Percentiles rank a stretch among this genome's conserved stretches.
These are phyloP conservation scores for Aethina tumida DNA, from an alignment of 1,140 invertebrate genomes.

Conservation along the genomic window DNA sequence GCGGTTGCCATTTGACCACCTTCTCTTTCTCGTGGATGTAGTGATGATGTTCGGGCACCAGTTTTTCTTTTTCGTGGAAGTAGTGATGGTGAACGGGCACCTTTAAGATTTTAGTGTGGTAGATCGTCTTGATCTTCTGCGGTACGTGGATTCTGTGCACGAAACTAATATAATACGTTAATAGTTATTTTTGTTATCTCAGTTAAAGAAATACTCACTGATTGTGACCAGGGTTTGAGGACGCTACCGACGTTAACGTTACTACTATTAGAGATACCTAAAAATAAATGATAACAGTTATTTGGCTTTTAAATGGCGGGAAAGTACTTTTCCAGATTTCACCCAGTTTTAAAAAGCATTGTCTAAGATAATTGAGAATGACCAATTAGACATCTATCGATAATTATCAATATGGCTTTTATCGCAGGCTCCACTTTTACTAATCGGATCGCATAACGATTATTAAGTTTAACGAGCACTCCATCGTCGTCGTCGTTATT, in stretches of 20 bases:
- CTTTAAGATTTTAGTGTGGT: slow-evolving; percentile 33
- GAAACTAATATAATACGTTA: slow-evolving; percentile 19
- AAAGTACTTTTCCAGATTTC: too few relatives aligned
- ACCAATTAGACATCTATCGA: too few relatives aligned
- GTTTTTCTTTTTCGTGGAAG: slow-evolving; percentile 28
- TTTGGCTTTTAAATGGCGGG: too few relatives aligned
- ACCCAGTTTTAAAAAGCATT: too few relatives aligned
- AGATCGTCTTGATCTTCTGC: slow-evolving; percentile 29
- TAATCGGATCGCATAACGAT: too few relatives aligned
- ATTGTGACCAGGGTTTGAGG: slow-evolving; percentile 1
- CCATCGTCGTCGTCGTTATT: too few relatives aligned
- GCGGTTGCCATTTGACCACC: too few relatives aligned
- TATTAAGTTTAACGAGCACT: too few relatives aligned
- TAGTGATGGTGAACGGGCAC: slow-evolving; percentile 33
- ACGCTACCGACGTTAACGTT: not conserved
- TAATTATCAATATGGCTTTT: too few relatives aligned
- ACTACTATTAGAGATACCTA: not conserved
- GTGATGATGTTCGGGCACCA: slow-evolving; percentile 25
- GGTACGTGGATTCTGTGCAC: slow-evolving; percentile 30
- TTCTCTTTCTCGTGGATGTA: slow-evolving; percentile 21
- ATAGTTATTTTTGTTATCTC: slow-evolving; percentile 4
- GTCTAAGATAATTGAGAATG: too few relatives aligned
- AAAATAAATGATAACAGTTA: slow-evolving; percentile 8
- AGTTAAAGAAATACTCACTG: slow-evolving; percentile 6
- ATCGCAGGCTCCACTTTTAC: too few relatives aligned